Percentiles rank a stretch among this genome's conserved stretches.
phyloP scores from a whole-genome alignment of 2,797 vertebrate species.

The Muraenolepis orangiensis region DNA sequence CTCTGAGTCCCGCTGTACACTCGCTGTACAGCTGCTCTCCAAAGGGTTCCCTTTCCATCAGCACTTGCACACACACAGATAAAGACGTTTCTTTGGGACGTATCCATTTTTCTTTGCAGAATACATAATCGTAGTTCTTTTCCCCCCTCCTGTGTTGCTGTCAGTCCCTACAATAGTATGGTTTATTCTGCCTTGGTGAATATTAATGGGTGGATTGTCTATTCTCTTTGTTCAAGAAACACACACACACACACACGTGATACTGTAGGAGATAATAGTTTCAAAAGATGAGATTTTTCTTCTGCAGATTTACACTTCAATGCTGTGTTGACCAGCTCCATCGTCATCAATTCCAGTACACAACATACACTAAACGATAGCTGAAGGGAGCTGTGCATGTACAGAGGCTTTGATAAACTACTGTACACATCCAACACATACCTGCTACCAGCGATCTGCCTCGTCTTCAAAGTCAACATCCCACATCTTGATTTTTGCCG shows the following conservation, averaged over 20 bases:
- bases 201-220: conserved; percentile 69
- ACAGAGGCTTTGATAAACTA: conserved; percentile 31
- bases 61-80: conserved; percentile 27
- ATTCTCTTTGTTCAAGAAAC: conserved; percentile 62
- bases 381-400: conserved; percentile 40
- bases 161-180: conserved; percentile 53
- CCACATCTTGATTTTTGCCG: too few species aligned
- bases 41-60: conserved; percentile 37
- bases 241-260: conserved; percentile 57
- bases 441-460: conserved; percentile 62
- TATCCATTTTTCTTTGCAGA: conserved; percentile 57
- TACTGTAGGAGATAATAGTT: conserved; percentile 56
- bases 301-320: conserved; percentile 51
- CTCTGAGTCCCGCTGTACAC: too few species aligned
- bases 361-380: conserved; percentile 46
- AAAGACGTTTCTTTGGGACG: too few species aligned
- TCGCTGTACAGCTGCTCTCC: conserved; percentile 51
- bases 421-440: conserved; percentile 24
- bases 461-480: neutral
- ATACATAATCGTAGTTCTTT: conserved; percentile 66
- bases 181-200: conserved; percentile 60
- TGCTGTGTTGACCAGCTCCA: conserved; percentile 35
- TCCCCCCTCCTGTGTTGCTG: conserved; percentile 38
- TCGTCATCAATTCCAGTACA: conserved; percentile 55
- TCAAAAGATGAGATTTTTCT: conserved; percentile 59